phyloP scores from a whole-genome alignment of 2,797 vertebrate genomes.

The Dromococcyx pavoninus region DNA sequence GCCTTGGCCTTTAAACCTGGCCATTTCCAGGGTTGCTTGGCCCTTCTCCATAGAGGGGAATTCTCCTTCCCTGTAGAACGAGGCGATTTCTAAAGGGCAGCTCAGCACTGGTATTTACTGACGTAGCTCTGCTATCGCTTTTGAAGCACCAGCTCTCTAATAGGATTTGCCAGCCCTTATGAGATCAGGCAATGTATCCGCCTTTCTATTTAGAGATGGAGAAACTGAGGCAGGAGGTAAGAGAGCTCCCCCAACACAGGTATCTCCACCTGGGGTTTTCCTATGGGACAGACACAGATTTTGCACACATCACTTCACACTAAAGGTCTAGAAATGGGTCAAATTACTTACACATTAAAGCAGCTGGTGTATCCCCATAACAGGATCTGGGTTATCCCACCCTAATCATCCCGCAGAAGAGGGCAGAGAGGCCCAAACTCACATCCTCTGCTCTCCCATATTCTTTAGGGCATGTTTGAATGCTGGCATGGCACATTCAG shows the following conservation, averaged over 20 bases:
- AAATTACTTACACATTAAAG: background rate
- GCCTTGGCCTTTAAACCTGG: background rate
- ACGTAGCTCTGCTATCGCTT: accelerated
- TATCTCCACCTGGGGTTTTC: background rate
- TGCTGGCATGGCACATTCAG: accelerated
- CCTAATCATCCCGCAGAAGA: background rate
- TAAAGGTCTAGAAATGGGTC: background rate
- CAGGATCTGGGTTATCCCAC: background rate
- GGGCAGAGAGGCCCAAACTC: background rate
- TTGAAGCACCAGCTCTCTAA: background rate
- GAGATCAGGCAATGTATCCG: background rate
- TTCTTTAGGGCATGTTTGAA: background rate
- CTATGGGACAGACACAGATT: background rate
- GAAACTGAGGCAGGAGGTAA: background rate
- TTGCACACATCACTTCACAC: background rate
- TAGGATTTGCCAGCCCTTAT: background rate
- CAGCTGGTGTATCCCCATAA: accelerated
- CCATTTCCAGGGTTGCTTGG: background rate
- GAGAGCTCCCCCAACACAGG: background rate
- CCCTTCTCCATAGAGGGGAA: background rate
- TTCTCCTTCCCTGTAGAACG: background rate
- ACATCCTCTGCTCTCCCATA: background rate
- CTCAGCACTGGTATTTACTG: background rate
- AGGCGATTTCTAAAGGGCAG: background rate
- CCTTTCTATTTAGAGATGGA: background rate